These are phyloP conservation scores for Rotaria macrura DNA, from an alignment of 2,888 invertebrate genomes.

Conservation along the genomic window DNA sequence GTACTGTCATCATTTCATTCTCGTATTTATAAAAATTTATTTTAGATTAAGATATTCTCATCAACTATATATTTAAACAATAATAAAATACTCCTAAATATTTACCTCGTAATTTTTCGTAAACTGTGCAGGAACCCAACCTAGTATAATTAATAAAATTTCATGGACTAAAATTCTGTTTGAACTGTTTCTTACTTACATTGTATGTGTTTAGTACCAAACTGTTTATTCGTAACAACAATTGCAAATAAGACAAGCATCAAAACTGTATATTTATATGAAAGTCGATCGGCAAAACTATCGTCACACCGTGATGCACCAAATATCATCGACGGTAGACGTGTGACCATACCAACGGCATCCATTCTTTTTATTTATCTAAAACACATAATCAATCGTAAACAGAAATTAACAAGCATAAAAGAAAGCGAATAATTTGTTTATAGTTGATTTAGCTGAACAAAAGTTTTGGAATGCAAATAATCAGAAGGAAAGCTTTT, in stretches of 20 bases:
- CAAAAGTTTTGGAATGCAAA: too few species aligned
- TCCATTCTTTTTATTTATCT: constrained; percentile 21
- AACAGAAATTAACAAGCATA: too few species aligned
- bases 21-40: too few species aligned
- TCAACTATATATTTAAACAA: background rate
- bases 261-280: constrained; percentile 34
- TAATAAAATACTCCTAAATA: background rate
- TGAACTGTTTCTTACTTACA: background rate
- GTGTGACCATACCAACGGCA: constrained; percentile 28
- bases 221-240: constrained; percentile 34
- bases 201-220: constrained; percentile 34
- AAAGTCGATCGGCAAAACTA: constrained; percentile 33
- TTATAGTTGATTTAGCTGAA: too few species aligned
- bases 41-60: too few species aligned
- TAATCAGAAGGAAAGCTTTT: too few species aligned
- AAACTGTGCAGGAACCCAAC: constrained; percentile 34
- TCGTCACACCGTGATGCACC: constrained; percentile 31
- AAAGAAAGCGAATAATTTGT: too few species aligned
- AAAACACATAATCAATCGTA: background rate
- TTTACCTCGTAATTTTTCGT: constrained; percentile 26
- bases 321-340: constrained; percentile 31
- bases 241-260: constrained; percentile 34
- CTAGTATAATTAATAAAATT: background rate
- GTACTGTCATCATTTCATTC: too few species aligned
- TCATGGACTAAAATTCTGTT: too few species aligned